Evolutionary conservation across 2,113 vertebrate species (phyloP).

Genomic region (Pterocles gutturalis): DNA sequence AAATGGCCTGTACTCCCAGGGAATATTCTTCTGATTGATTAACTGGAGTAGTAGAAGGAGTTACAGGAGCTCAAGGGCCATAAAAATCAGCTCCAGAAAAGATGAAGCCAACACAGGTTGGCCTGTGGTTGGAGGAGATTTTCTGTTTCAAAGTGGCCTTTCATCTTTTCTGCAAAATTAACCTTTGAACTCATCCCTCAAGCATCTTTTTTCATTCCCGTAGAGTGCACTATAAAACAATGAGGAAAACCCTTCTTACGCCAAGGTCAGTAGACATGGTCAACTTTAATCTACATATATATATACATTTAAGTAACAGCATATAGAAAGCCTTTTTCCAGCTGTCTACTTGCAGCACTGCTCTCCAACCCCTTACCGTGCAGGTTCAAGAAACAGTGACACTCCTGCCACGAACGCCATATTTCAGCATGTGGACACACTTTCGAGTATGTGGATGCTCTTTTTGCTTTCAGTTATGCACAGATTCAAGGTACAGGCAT

Average conservation of each 20-base stretch:
- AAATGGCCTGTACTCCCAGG: conserved; percentile 25
- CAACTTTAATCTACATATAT: background rate
- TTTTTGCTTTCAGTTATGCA: background rate
- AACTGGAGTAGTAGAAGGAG: conserved; percentile 23
- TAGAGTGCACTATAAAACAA: background rate
- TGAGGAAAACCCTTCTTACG: background rate
- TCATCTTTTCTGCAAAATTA: conserved; percentile 32
- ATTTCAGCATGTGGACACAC: background rate
- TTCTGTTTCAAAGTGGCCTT: conserved; percentile 19
- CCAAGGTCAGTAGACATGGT: background rate
- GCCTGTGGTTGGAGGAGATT: background rate
- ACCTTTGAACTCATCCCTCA: conserved; percentile 30
- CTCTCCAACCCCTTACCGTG: background rate
- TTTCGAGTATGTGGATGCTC: background rate
- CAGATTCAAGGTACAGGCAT: background rate
- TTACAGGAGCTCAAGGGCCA: conserved; percentile 61
- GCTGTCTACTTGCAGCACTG: background rate
- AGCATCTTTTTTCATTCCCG: background rate
- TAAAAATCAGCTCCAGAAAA: conserved; percentile 50
- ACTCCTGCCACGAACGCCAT: background rate
- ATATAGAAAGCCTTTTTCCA: background rate
- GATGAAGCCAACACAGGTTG: background rate
- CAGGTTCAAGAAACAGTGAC: background rate
- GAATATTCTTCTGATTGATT: conserved; percentile 59
- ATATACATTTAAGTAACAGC: background rate